phyloP scores from a whole-genome alignment of 2,797 vertebrate species.

The Muscicapa comitata region DNA sequence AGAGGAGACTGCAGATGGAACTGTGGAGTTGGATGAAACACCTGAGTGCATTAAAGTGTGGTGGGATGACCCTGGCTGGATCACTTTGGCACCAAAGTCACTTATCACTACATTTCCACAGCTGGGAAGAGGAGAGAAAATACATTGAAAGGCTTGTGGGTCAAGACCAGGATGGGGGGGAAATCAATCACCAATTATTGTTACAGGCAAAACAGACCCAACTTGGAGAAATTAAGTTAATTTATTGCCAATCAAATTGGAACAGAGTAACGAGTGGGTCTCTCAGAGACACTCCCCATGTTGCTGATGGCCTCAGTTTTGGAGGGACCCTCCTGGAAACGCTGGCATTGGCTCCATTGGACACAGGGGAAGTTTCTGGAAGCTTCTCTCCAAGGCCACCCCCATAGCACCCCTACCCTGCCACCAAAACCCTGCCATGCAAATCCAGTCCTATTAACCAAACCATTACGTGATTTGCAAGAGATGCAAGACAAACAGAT shows the following conservation, averaged over 20 bases:
- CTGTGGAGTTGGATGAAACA: rapidly evolving
- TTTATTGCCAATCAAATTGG: background rate
- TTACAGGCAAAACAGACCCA: background rate
- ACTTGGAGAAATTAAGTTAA: background rate
- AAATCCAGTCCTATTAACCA: background rate
- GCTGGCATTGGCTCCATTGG: background rate
- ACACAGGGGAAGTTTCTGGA: background rate
- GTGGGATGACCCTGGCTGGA: background rate
- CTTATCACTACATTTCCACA: background rate
- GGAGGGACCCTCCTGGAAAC: background rate
- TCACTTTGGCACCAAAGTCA: background rate
- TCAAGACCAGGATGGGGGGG: background rate
- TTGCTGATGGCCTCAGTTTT: background rate
- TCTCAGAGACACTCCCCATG: background rate
- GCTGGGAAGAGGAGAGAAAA: background rate
- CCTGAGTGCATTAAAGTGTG: background rate
- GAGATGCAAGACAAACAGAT: background rate
- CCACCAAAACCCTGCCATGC: background rate
- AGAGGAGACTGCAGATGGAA: background rate
- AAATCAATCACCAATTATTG: background rate
- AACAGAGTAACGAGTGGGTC: background rate
- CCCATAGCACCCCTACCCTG: rapidly evolving
- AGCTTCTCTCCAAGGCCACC: background rate
- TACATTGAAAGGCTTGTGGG: background rate
- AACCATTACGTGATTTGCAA: background rate